These are phyloP conservation scores for Thera obeliscata DNA, from an alignment of 2,888 invertebrate genomes.

Conservation along the genomic window DNA sequence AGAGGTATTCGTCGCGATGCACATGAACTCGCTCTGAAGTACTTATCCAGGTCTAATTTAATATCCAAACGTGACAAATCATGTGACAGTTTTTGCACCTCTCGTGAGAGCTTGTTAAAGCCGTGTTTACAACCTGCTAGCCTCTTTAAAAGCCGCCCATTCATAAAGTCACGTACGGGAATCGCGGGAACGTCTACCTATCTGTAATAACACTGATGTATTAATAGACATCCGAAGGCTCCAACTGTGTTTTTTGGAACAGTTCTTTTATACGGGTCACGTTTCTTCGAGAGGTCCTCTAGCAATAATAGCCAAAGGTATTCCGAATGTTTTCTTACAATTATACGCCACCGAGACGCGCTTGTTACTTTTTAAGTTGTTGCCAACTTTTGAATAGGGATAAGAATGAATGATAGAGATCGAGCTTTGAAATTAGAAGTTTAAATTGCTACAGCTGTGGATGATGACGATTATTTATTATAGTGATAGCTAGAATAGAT, in stretches of 20 bases:
- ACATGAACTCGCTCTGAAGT: neutral
- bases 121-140: slow-evolving; percentile 80
- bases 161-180: slow-evolving; percentile 74
- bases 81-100: slow-evolving; percentile 68
- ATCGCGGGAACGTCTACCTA: slow-evolving; percentile 53
- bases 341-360: slow-evolving; percentile 60
- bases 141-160: slow-evolving; percentile 66
- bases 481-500: neutral
- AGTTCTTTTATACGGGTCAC: slow-evolving; percentile 73
- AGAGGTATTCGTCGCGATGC: neutral
- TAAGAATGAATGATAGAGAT: slow-evolving; percentile 9
- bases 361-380: slow-evolving; percentile 51
- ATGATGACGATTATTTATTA: neutral
- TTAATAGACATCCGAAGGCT: slow-evolving; percentile 65
- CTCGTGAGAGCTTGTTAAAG: slow-evolving; percentile 70
- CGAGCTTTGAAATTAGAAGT: neutral
- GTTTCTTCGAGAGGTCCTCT: slow-evolving; percentile 77
- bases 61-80: slow-evolving; percentile 48
- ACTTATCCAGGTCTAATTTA: slow-evolving; percentile 2
- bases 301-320: slow-evolving; percentile 63
- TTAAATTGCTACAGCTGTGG: neutral
- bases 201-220: slow-evolving; percentile 65
- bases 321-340: slow-evolving; percentile 73
- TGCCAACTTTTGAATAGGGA: slow-evolving; percentile 44
- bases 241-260: slow-evolving; percentile 53